Percentiles rank a stretch among this genome's conserved stretches.
phyloP scores from a whole-genome alignment of 2,113 vertebrate genomes.

The Chrysemys picta region DNA sequence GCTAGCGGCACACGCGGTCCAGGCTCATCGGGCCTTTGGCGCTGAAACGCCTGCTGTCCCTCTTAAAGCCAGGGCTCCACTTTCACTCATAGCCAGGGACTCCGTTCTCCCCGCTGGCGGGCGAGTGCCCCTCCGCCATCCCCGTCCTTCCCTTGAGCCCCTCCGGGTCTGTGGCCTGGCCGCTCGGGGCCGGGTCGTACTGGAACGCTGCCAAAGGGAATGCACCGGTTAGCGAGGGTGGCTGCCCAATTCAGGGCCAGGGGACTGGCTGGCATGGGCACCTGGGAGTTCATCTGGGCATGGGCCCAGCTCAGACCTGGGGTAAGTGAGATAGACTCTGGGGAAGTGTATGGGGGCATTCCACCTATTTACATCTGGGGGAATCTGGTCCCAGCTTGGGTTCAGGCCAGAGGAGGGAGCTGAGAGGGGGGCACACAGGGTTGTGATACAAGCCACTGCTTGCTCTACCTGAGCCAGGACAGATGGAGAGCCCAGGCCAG shows the following conservation, averaged over 20 bases:
- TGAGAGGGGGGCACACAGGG: no score
- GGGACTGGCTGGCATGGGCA: not conserved
- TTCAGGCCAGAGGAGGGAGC: no score
- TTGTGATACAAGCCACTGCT: no score
- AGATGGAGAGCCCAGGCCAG: not conserved
- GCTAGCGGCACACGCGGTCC: not conserved
- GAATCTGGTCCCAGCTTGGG: no score
- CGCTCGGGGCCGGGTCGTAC: not conserved
- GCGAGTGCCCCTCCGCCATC: not conserved
- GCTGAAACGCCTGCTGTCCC: not conserved
- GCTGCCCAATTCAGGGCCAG: fast-evolving
- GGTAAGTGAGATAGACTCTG: no score
- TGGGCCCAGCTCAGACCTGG: not conserved
- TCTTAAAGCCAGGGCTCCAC: fast-evolving
- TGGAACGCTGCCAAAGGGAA: conserved; percentile 50
- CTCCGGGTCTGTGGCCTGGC: not conserved
- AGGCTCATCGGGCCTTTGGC: fast-evolving
- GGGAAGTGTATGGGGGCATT: not conserved
- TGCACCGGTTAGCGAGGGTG: not conserved
- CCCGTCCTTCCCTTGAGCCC: conserved; percentile 23
- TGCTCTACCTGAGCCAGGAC: no score
- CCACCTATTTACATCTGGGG: not conserved
- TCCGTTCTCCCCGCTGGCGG: not conserved
- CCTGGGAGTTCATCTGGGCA: not conserved
- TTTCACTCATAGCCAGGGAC: conserved; percentile 41